Base-by-base conservation (phyloP, 2,797 vertebrate species). In the Cirrhinus molitorella region DNA sequence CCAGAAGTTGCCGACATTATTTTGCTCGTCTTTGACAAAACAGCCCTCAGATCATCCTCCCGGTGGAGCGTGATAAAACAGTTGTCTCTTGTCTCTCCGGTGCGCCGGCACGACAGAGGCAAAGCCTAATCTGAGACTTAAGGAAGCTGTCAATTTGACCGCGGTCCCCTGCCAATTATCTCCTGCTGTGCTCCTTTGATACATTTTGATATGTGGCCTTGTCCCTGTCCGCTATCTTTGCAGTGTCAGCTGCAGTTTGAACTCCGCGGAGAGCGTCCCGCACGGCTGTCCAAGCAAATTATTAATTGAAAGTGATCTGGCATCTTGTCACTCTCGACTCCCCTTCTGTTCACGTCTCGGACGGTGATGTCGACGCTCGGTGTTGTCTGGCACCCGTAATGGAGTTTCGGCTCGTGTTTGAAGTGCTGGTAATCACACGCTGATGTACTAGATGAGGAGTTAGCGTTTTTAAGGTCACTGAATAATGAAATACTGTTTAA, bases 131-230 rank as follows among this genome's bases (percentile, higher is more conserved):
- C 77, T 81, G n/a, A 43, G 31, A 79, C 65, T 79, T 82, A 78
- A 85, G 81, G 85, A 86, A 88, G 79, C 81, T 85, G 85, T 84
- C 85, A 79, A 83, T 87, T 87, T 81, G 73, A 75, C 73, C 25
- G 4, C 9, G 21, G 72, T 72, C 84, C 79, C 75, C 84, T 84
- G 85, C 61, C 85, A 81, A 77, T 88, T 86, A 86, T 85, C 68
- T 70, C 76, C 76, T 14, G 37, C 28, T 78, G 85, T 80, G 87
- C 75, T 61, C 12, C 76, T 85, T 75, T 89, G 82, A 87, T 85
- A 78, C 66, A 40, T 55, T 71, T 47, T 73, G 61, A 59, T 81
- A 61, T 66, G 49, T 80, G 73, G n/a, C 59, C 72, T 40, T 63
- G 53, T 59, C 71, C 78, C 34, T 14, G 31, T 80, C 81, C 40